Evolutionary conservation across 2,888 invertebrate species (phyloP).

Genomic region (Oxyscelio sp.): DNA sequence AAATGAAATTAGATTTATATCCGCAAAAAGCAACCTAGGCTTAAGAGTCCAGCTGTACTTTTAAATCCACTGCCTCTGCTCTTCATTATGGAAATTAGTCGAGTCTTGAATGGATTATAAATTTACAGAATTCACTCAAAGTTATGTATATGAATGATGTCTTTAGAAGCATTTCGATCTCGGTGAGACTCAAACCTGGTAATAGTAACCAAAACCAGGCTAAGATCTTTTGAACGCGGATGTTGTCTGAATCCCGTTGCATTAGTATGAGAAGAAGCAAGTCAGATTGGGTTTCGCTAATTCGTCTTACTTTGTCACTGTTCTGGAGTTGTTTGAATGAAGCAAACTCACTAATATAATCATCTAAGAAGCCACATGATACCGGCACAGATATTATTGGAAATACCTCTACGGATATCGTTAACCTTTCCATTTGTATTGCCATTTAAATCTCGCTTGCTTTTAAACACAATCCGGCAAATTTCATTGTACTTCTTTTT

Average conservation of each 20-base stretch:
- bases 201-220: conserved; percentile 53
- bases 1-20: conserved; percentile 52
- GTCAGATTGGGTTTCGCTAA: conserved; percentile 54
- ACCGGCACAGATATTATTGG: too few relatives aligned
- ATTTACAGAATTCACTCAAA: conserved; percentile 48
- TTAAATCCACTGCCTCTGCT: conserved; percentile 32
- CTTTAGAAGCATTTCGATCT: conserved; percentile 55
- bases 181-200: conserved; percentile 23
- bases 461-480: too few relatives aligned
- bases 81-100: conserved; percentile 52
- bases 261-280: conserved; percentile 65
- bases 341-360: too few relatives aligned
- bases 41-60: conserved; percentile 19
- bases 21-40: conserved; percentile 17
- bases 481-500: too few relatives aligned
- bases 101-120: conserved; percentile 44
- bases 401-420: too few relatives aligned
- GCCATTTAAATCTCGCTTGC: too few relatives aligned
- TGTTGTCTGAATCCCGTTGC: conserved; percentile 61
- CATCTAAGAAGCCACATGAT: too few relatives aligned
- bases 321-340: conserved; percentile 44
- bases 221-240: conserved; percentile 56
- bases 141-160: conserved; percentile 69
- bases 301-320: conserved; percentile 46
- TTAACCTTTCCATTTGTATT: too few relatives aligned